Conservation (phyloP, 2,888 invertebrate genomes). For the Xanthorhoe spadicearia region DNA sequence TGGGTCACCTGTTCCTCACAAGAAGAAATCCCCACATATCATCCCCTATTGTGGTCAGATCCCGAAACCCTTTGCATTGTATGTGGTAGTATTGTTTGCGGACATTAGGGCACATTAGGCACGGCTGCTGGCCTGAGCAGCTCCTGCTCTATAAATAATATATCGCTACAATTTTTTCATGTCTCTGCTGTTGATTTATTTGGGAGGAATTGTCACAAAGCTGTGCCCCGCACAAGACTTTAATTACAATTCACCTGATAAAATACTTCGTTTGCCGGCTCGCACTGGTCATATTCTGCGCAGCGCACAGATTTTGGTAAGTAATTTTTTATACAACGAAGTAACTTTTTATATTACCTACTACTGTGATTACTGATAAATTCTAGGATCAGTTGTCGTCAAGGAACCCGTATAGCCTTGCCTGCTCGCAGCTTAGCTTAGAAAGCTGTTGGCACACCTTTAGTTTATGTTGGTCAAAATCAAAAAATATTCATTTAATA, state of each 20-base stretch:
- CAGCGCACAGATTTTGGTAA: too few relatives aligned
- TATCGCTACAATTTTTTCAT: background rate
- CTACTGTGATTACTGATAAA: too few relatives aligned
- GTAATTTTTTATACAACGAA: too few relatives aligned
- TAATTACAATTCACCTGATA: background rate
- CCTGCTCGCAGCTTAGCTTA: too few relatives aligned
- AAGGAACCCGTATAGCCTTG: too few relatives aligned
- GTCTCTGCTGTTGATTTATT: constrained; percentile 5
- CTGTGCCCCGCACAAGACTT: background rate
- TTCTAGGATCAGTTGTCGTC: too few relatives aligned
- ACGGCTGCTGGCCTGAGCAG: background rate
- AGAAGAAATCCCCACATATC: constrained; percentile 1
- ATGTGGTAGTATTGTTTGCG: background rate
- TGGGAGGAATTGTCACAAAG: background rate
- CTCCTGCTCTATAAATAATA: background rate
- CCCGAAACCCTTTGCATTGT: constrained; percentile 15
- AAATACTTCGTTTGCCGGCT: too few relatives aligned
- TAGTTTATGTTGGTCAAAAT: too few relatives aligned
- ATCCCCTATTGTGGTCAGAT: constrained; percentile 5
- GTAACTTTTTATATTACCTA: too few relatives aligned
- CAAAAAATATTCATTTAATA: too few relatives aligned
- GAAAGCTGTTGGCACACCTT: too few relatives aligned
- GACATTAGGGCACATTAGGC: background rate
- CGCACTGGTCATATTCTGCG: too few relatives aligned
- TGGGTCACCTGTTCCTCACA: background rate